These are phyloP conservation scores for Arrhamphus sclerolepis DNA, from an alignment of 2,797 vertebrate species.

Conservation along the genomic window DNA sequence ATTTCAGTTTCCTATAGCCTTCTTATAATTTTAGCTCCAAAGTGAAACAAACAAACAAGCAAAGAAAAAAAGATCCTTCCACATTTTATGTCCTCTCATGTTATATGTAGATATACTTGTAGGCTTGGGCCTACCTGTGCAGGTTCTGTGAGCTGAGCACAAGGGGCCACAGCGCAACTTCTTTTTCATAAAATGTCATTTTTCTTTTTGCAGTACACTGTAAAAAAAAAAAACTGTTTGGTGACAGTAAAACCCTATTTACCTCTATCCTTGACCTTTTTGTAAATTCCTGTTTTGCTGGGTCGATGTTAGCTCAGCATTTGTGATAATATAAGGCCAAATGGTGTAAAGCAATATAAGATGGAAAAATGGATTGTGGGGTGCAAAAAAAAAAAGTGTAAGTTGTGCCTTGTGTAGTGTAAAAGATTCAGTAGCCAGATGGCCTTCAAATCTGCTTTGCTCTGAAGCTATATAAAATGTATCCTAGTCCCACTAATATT, in stretches of 20 bases:
- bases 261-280: slow-evolving; percentile 10
- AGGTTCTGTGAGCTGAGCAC: slow-evolving; percentile 25
- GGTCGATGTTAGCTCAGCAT: slow-evolving; percentile 12
- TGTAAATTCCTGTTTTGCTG: slow-evolving; percentile 2
- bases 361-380: too few species aligned
- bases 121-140: too few species aligned
- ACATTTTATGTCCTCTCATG: too few species aligned
- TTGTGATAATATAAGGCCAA: slow-evolving; percentile 23
- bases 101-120: too few species aligned
- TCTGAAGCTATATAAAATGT: slow-evolving; percentile 62
- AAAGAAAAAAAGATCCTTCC: too few species aligned
- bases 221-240: not conserved
- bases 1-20: not conserved
- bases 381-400: slow-evolving; percentile 27
- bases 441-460: slow-evolving; percentile 67
- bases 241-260: slow-evolving; percentile 7
- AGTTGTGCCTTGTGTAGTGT: slow-evolving; percentile 58
- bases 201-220: too few species aligned
- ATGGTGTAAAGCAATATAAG: not conserved
- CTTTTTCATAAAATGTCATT: too few species aligned
- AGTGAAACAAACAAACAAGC: too few species aligned
- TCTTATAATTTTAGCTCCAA: not conserved
- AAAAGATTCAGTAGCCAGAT: slow-evolving; percentile 79
- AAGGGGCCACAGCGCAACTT: slow-evolving; percentile 5
- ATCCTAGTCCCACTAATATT: slow-evolving; percentile 22